Conservation (phyloP, 2,113 vertebrate species). For the Rhodinocichla rosea region DNA sequence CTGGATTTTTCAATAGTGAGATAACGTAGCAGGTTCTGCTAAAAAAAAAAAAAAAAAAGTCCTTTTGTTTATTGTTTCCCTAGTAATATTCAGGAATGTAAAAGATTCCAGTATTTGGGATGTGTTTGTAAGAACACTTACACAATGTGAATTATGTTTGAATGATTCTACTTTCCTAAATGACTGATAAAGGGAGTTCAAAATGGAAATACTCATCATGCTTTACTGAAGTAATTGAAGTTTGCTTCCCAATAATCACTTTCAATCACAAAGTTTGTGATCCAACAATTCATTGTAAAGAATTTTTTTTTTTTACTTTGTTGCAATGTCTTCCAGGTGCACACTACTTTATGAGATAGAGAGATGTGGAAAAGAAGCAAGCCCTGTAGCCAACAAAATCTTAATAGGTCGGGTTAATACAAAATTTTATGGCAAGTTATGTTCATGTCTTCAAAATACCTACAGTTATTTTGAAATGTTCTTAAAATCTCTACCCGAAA, state of each 20-base stretch:
- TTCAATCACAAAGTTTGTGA: background rate
- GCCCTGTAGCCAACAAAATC: background rate
- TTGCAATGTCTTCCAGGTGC: background rate
- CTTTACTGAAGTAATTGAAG: background rate
- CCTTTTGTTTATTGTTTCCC: background rate
- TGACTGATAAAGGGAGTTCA: background rate
- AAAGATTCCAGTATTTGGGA: background rate
- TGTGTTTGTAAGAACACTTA: background rate
- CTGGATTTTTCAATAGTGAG: background rate
- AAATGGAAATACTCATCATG: background rate
- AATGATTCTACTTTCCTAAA: background rate
- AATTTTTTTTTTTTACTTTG: background rate
- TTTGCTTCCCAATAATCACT: background rate
- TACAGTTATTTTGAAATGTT: slow-evolving; percentile 40
- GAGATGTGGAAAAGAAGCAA: background rate
- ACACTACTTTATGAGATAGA: background rate
- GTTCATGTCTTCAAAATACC: background rate
- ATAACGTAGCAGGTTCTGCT: background rate
- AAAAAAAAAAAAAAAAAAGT: background rate
- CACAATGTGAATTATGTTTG: accelerated
- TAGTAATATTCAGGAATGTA: background rate
- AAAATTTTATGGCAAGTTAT: background rate
- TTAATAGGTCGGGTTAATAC: background rate
- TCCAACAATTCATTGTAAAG: background rate
- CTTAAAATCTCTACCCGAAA: slow-evolving; percentile 16